Conservation (phyloP, 2,888 invertebrate genomes). For the Octonoba sinensis region DNA sequence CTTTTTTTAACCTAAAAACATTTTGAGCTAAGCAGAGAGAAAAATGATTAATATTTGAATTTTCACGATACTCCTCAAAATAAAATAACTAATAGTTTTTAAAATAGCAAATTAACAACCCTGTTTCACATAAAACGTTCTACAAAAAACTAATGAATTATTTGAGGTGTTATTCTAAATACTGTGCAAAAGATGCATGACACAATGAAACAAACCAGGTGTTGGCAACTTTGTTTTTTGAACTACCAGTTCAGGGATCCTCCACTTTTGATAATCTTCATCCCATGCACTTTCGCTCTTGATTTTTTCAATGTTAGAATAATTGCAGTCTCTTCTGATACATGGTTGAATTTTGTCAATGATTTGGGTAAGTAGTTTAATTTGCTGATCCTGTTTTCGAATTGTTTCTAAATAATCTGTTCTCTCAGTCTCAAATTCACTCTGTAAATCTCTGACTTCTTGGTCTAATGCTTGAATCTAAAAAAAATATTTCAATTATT, state of each 20-base stretch:
- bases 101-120: too few relatives aligned
- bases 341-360: constrained; percentile 79
- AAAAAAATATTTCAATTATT: constrained; percentile 9
- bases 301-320: constrained; percentile 80
- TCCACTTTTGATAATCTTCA: constrained; percentile 81
- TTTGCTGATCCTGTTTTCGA: constrained; percentile 79
- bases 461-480: constrained; percentile 78
- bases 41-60: too few relatives aligned
- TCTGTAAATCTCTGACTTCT: constrained; percentile 82
- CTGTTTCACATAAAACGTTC: too few relatives aligned
- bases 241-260: constrained; percentile 78
- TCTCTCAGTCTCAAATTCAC: constrained; percentile 85
- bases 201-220: constrained; percentile 70
- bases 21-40: too few relatives aligned
- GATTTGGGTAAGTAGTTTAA: constrained; percentile 79
- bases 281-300: constrained; percentile 81
- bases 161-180: too few relatives aligned
- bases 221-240: constrained; percentile 80
- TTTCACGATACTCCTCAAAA: too few relatives aligned
- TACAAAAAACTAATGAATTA: too few relatives aligned
- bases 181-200: too few relatives aligned
- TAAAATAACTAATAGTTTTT: too few relatives aligned
- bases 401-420: constrained; percentile 88
- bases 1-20: too few relatives aligned
- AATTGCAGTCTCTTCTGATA: constrained; percentile 81